Evolutionary conservation across 2,888 invertebrate species (phyloP).

Genomic region (Leucozona laternaria): DNA sequence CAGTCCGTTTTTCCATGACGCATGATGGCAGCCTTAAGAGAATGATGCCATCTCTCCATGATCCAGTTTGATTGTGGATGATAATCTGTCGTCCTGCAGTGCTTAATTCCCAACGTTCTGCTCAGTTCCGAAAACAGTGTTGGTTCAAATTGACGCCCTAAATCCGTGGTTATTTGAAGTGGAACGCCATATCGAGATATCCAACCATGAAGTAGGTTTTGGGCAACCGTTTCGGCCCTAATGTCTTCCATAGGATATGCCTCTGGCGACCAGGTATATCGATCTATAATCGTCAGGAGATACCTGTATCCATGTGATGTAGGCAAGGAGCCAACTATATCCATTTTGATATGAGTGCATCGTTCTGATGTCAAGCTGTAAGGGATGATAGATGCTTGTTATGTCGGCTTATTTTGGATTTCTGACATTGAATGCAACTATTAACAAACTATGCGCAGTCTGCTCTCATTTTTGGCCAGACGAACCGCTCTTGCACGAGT

Average conservation of each 20-base stretch:
- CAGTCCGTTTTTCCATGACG: conserved; percentile 76
- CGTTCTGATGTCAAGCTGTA: no score
- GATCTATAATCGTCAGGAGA: no score
- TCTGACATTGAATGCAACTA: background rate
- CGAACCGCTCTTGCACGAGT: conserved; percentile 35
- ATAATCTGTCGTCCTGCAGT: conserved; percentile 78
- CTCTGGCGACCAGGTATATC: background rate
- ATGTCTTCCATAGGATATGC: conserved; percentile 11
- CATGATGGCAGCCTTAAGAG: conserved; percentile 78
- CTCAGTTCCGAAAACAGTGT: conserved; percentile 77
- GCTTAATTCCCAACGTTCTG: conserved; percentile 77
- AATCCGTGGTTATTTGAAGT: conserved; percentile 79
- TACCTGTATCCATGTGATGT: no score
- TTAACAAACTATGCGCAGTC: conserved; percentile 22
- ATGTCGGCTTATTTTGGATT: no score
- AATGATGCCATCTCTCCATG: conserved; percentile 82
- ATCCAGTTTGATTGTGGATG: conserved; percentile 81
- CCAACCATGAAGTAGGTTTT: conserved; percentile 78
- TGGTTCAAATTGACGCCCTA: conserved; percentile 80
- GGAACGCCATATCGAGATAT: conserved; percentile 75
- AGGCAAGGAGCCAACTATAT: no score
- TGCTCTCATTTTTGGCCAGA: conserved; percentile 57
- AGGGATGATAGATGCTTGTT: no score
- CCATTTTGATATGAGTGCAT: no score
- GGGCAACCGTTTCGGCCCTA: conserved; percentile 76